phyloP scores from a whole-genome alignment of 2,113 vertebrate species.

The Gulo gulo region DNA sequence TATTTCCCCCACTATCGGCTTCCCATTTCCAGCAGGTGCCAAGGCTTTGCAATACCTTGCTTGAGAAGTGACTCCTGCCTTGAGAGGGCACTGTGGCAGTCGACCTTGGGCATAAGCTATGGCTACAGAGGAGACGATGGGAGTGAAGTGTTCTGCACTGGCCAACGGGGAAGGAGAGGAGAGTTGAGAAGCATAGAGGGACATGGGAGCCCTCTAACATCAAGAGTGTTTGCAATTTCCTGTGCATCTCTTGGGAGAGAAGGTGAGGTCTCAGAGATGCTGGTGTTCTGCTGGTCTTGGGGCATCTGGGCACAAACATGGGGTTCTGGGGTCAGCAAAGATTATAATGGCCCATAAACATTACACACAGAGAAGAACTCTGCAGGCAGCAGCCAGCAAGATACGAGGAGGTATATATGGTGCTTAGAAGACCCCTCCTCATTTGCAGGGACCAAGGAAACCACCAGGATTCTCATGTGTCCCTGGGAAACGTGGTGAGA shows the following conservation, averaged over 20 bases:
- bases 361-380: background rate
- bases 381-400: background rate
- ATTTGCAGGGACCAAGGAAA: background rate
- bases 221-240: background rate
- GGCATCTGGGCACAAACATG: background rate
- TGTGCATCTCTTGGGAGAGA: background rate
- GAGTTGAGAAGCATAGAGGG: background rate
- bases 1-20: background rate
- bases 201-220: background rate
- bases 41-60: background rate
- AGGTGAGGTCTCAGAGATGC: background rate
- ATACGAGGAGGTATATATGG: too few species aligned
- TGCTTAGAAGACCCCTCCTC: too few species aligned
- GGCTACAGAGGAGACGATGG: background rate
- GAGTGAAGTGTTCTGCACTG: too few species aligned
- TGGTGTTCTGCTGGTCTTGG: background rate
- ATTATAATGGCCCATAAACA: background rate
- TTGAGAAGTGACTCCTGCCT: background rate
- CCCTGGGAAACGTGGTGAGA: background rate
- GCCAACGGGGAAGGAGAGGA: fast-evolving
- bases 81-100: background rate
- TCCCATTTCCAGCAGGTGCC: background rate
- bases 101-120: background rate
- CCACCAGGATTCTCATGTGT: background rate
- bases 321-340: background rate